Base-by-base conservation (phyloP, 2,888 invertebrate species). In the Acleris literana region DNA sequence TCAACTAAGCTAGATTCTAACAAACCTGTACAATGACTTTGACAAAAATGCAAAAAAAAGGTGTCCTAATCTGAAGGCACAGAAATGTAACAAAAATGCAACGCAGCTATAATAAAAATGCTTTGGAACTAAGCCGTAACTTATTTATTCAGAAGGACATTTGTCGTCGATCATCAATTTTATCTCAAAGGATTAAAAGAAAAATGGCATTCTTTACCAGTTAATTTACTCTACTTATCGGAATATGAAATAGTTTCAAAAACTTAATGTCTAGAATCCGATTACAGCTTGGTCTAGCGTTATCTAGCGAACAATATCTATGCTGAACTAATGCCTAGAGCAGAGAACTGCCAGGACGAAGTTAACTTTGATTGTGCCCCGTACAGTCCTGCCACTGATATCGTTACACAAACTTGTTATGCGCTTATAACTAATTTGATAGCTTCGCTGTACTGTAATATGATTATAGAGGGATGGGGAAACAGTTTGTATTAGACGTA, bases 321-420 rank as follows among this genome's bases (percentile, higher is more conserved):
- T 56, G 59, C 64, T 70, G 62, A 70, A 61, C 64, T 64, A 69
- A 70, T 73, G 70, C 68, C 70, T 68, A 52, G 65, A 55, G 63
- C 70, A 71, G 64, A 55, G 39, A 49, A 55, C 33, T 56, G 60
- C 33, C 44, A 49, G 57, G 52, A 49, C 63, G 48, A 69, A 76
- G 69, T 72, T 75, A 67, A 68, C 71, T 71, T 71, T 69, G 71
- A 70, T 69, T 70, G 68, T 71, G 69, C 65, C 69, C 68, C 60
- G 43, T 20, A 18, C 53, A 54, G 29, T 54, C 58, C 46, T 54
- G 58, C 33, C 46, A 59, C 59, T 59, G 54, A 64, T 59, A 54
- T 54, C 44, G 57, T 57, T 59, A 59, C 22, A 54, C 48, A 25
- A 59, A 59, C 39, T 64, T 64, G 48, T 58, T 33, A 53, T 64